Evolutionary conservation across 2,113 vertebrate species (phyloP).

Genomic region (Mustelus asterias): DNA sequence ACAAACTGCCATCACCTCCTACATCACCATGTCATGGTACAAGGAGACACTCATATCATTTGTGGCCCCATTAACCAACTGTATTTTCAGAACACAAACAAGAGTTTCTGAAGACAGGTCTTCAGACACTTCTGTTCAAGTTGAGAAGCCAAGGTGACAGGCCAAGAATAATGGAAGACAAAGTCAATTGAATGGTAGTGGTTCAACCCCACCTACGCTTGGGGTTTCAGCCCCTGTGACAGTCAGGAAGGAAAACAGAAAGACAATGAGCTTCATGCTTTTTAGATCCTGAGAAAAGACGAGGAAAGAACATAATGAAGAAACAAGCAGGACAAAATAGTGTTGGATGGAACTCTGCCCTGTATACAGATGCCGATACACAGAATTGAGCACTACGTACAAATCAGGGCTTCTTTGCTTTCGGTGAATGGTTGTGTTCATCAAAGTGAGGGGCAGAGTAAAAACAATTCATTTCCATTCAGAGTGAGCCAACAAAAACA

Average conservation of each 20-base stretch:
- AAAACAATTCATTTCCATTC: background rate
- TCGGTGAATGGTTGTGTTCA: too few relatives aligned
- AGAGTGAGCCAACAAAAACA: background rate
- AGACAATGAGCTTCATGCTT: background rate
- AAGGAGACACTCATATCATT: background rate
- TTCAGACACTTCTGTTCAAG: too few relatives aligned
- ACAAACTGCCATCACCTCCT: too few relatives aligned
- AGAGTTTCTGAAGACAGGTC: background rate
- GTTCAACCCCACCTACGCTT: background rate
- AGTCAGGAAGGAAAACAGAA: background rate
- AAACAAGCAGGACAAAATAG: background rate
- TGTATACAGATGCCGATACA: background rate
- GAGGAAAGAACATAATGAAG: background rate
- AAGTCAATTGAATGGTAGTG: background rate
- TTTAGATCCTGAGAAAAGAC: background rate
- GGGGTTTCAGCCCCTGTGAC: background rate
- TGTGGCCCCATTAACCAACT: background rate
- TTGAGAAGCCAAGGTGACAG: too few relatives aligned
- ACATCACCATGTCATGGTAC: too few relatives aligned
- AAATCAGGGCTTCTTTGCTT: background rate
- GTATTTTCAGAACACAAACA: background rate
- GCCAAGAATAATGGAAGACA: background rate
- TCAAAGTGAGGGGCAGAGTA: too few relatives aligned
- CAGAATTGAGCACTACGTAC: background rate
- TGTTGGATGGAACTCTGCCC: background rate